Evolutionary conservation across 2,113 vertebrate genomes (phyloP), one percentile per base, ranked within the genome.

Genomic region (Dicrurus megarhynchus): DNA sequence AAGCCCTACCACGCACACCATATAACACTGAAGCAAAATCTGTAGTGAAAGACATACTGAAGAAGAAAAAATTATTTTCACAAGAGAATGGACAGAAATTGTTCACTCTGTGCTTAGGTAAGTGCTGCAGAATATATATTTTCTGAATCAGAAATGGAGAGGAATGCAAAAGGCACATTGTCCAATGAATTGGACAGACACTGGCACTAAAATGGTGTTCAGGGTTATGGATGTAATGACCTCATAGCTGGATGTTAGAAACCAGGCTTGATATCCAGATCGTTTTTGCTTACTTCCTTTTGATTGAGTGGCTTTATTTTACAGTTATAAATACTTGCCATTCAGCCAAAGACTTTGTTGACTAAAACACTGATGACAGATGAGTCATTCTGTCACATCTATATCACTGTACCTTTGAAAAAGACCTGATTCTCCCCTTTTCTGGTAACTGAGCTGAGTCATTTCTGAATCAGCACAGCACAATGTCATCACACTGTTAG

Each of bases 301-400:
- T 86, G 16, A 69, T 49, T 73, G 27, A n/a, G 4, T 69, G 23
- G 20, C 74, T 89, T 76, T 85, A 49, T 88, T 88, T 90, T 85
- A 26, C 14, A 15, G 59, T 77, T 92, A 96, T 70, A 92, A 95
- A 93, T 92, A 90, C 46, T 88, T 92, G 63, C 21, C 83, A 80
- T 77, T 88, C 90, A 97, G 75, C 32, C n/a, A 92, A 95, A 90
- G 85, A 90, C 83, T 93, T 94, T 94, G 94, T 94, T 95, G 94
- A 93, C 82, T 91, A 80, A 90, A 95, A 41, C 24, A 3, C 32
- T 85, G 78, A 15, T 95, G 87, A 53, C 28, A 15, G 28, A 93
- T 95, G 85, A 96, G 49, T 97, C 96, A 96, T 87, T 63, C 60
- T 61, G 53, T 53, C 70, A 60, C 60, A 56, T 41, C 49, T 28